These are phyloP conservation scores for Drosophila pegasa DNA, from an alignment of 2,888 invertebrate genomes.

Conservation along the genomic window DNA sequence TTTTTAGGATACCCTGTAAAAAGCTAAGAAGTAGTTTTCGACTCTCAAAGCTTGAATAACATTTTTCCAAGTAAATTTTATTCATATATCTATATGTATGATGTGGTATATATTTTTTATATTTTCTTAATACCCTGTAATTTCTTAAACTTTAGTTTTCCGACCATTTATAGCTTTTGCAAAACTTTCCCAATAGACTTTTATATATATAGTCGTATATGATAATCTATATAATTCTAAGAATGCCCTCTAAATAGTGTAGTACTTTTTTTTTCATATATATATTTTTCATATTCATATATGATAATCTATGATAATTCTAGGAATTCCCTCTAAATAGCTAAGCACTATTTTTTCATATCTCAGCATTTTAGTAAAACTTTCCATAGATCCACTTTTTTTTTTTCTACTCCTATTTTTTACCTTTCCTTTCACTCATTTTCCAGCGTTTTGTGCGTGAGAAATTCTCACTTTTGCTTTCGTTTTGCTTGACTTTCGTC, in stretches of 20 bases:
- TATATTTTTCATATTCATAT: too few relatives aligned
- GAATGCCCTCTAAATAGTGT: too few relatives aligned
- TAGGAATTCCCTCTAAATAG: too few relatives aligned
- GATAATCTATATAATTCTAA: too few relatives aligned
- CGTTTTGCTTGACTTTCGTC: not conserved
- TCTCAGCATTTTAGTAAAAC: too few relatives aligned
- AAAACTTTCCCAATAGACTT: too few relatives aligned
- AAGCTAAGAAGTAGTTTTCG: not conserved
- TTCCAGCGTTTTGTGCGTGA: not conserved
- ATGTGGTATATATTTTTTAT: not conserved
- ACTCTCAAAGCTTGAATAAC: not conserved
- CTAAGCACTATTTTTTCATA: too few relatives aligned
- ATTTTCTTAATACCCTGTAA: too few relatives aligned
- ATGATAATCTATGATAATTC: too few relatives aligned
- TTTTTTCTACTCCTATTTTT: not conserved
- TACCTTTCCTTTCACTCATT: not conserved
- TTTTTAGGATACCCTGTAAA: conserved; percentile 1
- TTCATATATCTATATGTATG: not conserved
- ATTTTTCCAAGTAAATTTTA: not conserved
- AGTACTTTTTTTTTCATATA: too few relatives aligned
- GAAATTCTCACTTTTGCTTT: conserved; percentile 12
- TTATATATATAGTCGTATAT: too few relatives aligned
- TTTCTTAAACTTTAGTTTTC: not conserved
- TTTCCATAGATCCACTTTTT: too few relatives aligned
- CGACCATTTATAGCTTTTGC: not conserved